phyloP scores from a whole-genome alignment of 2,113 vertebrate genomes.

The Daphoenositta chrysoptera region DNA sequence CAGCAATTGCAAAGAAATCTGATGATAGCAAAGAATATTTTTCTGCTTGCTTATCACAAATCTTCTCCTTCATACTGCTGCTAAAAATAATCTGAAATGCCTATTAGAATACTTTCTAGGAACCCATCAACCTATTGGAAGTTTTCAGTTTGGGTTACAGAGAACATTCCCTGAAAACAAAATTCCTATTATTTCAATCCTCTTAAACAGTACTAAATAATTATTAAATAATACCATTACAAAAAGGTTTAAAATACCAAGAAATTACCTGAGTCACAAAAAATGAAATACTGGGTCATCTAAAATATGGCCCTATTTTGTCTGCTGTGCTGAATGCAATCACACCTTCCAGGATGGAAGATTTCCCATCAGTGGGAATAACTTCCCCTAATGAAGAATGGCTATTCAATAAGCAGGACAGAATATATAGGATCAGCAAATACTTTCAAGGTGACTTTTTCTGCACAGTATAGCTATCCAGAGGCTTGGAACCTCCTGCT shows the following conservation, averaged over 20 bases:
- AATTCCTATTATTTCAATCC: neutral
- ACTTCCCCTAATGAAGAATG: neutral
- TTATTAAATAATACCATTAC: neutral
- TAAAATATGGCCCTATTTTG: neutral
- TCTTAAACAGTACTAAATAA: neutral
- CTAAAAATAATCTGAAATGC: conserved; percentile 14
- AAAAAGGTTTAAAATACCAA: neutral
- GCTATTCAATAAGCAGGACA: neutral
- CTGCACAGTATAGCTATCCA: neutral
- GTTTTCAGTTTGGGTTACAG: conserved; percentile 43
- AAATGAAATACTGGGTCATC: neutral
- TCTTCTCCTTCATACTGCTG: neutral
- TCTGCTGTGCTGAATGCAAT: neutral
- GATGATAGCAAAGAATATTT: neutral
- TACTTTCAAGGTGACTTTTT: neutral
- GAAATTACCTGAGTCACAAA: neutral
- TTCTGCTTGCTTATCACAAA: conserved; percentile 2
- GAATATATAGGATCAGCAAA: neutral
- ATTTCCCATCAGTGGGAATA: neutral
- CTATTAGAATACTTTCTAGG: conserved; percentile 24
- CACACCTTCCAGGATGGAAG: neutral
- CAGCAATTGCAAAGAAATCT: neutral
- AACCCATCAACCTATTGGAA: conserved; percentile 26
- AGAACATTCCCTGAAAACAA: neutral
- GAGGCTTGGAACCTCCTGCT: neutral